Percentiles rank a stretch among this genome's conserved stretches.
These are phyloP conservation scores for Argyrosomus japonicus DNA, from an alignment of 2,113 vertebrate genomes.

Conservation along the genomic window DNA sequence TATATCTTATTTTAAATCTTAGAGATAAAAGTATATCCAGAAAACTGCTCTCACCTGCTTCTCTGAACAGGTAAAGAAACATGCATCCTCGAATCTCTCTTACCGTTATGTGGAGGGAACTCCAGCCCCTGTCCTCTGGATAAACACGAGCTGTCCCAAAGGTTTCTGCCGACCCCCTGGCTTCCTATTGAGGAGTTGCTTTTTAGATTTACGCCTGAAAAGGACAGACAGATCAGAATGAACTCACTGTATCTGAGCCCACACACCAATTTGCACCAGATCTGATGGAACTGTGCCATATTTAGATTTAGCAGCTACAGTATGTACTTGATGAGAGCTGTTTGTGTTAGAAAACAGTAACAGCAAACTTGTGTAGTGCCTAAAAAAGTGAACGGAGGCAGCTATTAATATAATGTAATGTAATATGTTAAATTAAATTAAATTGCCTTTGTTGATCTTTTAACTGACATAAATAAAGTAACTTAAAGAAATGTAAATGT, in stretches of 20 bases:
- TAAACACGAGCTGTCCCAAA: constrained; percentile 80
- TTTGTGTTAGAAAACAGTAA: neutral
- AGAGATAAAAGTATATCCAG: neutral
- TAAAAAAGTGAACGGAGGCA: neutral
- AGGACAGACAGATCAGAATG: neutral
- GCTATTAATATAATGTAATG: neutral
- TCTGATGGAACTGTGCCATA: neutral
- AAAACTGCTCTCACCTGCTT: neutral
- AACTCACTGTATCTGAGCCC: neutral
- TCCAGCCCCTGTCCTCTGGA: constrained; percentile 76
- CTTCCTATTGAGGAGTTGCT: constrained; percentile 75
- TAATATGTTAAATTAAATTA: neutral
- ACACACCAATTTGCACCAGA: neutral
- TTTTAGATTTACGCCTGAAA: constrained; percentile 89
- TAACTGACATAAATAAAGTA: too few relatives aligned
- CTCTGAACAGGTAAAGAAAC: neutral
- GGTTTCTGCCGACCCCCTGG: constrained; percentile 68
- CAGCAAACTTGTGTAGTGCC: neutral
- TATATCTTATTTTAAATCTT: too few relatives aligned
- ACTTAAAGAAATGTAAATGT: neutral
- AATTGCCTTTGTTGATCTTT: neutral
- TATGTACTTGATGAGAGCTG: neutral
- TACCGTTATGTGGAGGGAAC: constrained; percentile 76
- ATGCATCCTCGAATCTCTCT: neutral
- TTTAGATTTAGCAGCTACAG: neutral